A percentile compares a stretch with the other conserved stretches of the same genome.
phyloP scores from a whole-genome alignment of 2,113 vertebrate genomes.

The Cynoglossus semilaevis region DNA sequence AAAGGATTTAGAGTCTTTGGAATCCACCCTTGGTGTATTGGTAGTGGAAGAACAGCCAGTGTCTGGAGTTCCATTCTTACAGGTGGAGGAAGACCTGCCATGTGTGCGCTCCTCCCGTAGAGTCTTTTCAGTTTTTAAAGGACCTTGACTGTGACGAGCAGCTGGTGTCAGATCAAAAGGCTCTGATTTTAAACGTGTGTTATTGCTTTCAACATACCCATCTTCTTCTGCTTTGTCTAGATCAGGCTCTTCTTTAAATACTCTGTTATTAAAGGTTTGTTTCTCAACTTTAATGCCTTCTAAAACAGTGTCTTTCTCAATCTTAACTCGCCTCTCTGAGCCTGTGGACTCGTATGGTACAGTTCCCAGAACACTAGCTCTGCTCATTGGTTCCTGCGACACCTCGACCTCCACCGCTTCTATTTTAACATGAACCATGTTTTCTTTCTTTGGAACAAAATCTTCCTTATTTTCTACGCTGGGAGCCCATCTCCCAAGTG shows the following conservation, averaged over 20 bases:
- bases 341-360: slow-evolving; percentile 5
- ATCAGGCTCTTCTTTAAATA: slow-evolving; percentile 51
- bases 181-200: slow-evolving; percentile 45
- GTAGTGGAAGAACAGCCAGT: slow-evolving; percentile 69
- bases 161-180: slow-evolving; percentile 47
- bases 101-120: slow-evolving; percentile 36
- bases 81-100: slow-evolving; percentile 13
- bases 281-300: slow-evolving; percentile 27
- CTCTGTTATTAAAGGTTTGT: slow-evolving; percentile 15
- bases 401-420: slow-evolving; percentile 47
- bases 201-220: slow-evolving; percentile 11
- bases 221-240: slow-evolving; percentile 14
- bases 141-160: slow-evolving; percentile 12
- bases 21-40: slow-evolving; percentile 69
- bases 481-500: background rate
- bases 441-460: slow-evolving; percentile 5
- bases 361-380: slow-evolving; percentile 16
- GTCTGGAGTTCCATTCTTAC: slow-evolving; percentile 57
- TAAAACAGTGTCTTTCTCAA: slow-evolving; percentile 39
- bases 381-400: slow-evolving; percentile 25
- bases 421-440: slow-evolving; percentile 45
- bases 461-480: slow-evolving; percentile 11
- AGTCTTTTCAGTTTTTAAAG: slow-evolving; percentile 31
- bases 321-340: slow-evolving; percentile 7
- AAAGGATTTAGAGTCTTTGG: slow-evolving; percentile 64